phyloP scores from a whole-genome alignment of 2,797 vertebrate species.

The Propithecus deckenii region DNA sequence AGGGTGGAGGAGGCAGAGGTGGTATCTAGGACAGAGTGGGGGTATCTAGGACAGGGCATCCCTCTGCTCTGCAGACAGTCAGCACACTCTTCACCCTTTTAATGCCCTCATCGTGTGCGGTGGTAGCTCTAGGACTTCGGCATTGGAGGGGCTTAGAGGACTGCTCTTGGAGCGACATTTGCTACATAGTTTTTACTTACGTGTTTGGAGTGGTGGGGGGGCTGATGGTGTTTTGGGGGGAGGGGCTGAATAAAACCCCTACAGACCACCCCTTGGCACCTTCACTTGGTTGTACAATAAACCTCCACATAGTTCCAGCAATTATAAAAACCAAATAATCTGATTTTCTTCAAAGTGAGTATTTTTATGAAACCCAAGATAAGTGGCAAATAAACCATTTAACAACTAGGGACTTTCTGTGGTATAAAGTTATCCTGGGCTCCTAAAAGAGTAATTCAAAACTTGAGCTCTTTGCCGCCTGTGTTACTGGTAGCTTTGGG shows the following conservation, averaged over 20 bases:
- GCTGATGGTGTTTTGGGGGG: neutral
- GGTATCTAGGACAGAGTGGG: neutral
- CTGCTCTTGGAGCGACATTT: neutral
- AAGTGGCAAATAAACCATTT: neutral
- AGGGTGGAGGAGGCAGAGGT: neutral
- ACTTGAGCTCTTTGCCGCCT: neutral
- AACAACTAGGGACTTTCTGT: neutral
- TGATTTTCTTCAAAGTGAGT: neutral
- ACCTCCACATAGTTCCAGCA: neutral
- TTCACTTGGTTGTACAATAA: neutral
- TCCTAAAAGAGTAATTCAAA: neutral
- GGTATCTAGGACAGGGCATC: neutral
- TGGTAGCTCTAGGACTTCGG: neutral
- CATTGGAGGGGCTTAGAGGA: neutral
- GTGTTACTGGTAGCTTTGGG: neutral
- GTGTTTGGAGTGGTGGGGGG: neutral
- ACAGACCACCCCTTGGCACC: neutral
- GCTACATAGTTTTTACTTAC: neutral
- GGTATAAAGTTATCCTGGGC: neutral
- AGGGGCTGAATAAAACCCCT: neutral
- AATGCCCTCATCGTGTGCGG: neutral
- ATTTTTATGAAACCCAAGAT: conserved; percentile 23
- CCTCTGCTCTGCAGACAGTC: neutral
- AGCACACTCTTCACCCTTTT: neutral
- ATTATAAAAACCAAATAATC: neutral